Evolutionary conservation across 2,113 vertebrate genomes (phyloP).

Genomic region (Synchiropus splendidus): DNA sequence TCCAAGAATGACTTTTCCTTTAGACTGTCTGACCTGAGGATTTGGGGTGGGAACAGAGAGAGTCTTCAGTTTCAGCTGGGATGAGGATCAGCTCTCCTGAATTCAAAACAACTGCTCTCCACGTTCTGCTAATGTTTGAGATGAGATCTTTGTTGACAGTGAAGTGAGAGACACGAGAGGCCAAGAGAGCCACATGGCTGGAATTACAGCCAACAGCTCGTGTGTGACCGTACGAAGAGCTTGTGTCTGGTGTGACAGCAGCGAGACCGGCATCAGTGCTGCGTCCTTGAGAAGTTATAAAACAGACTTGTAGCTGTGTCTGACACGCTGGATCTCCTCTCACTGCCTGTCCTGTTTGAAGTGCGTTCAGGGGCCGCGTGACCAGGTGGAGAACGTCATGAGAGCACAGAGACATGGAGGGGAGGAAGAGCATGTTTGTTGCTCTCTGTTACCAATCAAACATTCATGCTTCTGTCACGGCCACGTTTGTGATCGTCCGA

Average conservation of each 20-base stretch:
- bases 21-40: too few species aligned
- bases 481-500: conserved; percentile 19
- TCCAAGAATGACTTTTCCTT: too few species aligned
- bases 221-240: too few species aligned
- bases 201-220: too few species aligned
- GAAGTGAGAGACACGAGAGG: too few species aligned
- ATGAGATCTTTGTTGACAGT: too few species aligned
- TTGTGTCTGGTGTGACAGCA: too few species aligned
- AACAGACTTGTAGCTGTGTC: conserved; percentile 37
- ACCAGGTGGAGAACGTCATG: conserved; percentile 7
- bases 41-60: too few species aligned
- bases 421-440: conserved; percentile 3
- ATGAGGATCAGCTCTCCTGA: too few species aligned
- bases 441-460: conserved; percentile 32
- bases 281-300: conserved; percentile 34
- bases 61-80: too few species aligned
- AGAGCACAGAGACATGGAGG: conserved; percentile 1
- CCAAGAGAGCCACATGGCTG: too few species aligned
- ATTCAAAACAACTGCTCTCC: not conserved
- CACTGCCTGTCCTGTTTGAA: conserved; percentile 22
- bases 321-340: conserved; percentile 14
- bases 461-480: not conserved
- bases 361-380: conserved; percentile 29
- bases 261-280: not conserved
- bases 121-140: too few species aligned